Evolutionary conservation across 2,888 invertebrate species (phyloP), one percentile per base, ranked within the genome.

Genomic region (Crematogaster levior): DNA sequence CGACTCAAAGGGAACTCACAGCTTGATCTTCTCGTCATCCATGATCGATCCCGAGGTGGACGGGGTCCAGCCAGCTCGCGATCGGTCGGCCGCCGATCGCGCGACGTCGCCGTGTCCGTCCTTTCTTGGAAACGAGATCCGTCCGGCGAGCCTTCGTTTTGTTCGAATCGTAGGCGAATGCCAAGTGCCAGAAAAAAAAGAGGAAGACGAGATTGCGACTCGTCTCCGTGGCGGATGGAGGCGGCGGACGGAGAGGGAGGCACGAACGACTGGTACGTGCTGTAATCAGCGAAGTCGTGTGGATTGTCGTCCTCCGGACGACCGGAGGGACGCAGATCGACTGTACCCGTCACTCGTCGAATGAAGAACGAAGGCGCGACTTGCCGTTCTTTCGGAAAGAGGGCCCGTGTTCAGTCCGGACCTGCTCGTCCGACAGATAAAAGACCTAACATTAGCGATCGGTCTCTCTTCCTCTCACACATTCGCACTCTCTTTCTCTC

Each of bases 11-110:
- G 24, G 68, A 88, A 94, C 94, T 93, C 91, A 94, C 94, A 94
- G 91, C 72, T 91, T 93, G 82, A 93, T 91, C 86, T 91, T 93
- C 85, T 94, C 94, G 85, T 93, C 92, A 87, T 93, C 92, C 93
- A 93, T 93, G 89, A 84, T 91, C 83, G 48, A 37, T 65, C 80
- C 72, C 43, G 40, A 21, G 18, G n/a, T 40, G 53, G 46, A 43
- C 63, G 53, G 68, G n/a, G n/a, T 83, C 70, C 77, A 81, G 75
- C 53, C 40, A 63, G 70, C 58, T 68, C 37, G 27, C 73, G 21
- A 9, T 65, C 56, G 66, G 65, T 65, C 73, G 82, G 61, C 75
- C 56, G 58, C 37, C 65, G 74, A 73, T 83, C 43, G 70, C n/a
- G 34, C 70, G 53, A 68, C 56, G 77, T 43, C 43, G 56, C 27